These are phyloP conservation scores for Polypedilum vanderplanki DNA, from an alignment of 1,140 invertebrate species.

Conservation along the genomic window DNA sequence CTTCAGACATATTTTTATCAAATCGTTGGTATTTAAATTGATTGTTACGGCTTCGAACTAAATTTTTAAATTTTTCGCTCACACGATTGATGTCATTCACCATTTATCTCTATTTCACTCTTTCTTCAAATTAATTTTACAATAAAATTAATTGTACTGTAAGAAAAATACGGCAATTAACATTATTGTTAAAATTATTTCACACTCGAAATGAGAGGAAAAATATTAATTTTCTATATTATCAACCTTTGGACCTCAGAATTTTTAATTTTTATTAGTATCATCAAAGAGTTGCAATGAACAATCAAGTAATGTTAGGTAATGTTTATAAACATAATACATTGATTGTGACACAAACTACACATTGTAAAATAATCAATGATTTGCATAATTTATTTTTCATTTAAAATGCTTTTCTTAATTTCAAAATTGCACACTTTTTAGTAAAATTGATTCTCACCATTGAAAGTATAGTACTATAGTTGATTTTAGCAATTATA, in stretches of 20 bases:
- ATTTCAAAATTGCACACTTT: neutral
- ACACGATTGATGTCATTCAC: neutral
- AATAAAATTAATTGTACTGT: neutral
- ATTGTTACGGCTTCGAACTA: neutral
- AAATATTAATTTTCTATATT: neutral
- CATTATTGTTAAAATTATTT: neutral
- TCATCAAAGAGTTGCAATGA: neutral
- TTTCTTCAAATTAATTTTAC: neutral
- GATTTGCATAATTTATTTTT: neutral
- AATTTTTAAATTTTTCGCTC: constrained; percentile 4
- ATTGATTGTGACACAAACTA: too few species aligned
- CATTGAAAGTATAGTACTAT: too few species aligned
- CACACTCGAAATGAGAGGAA: neutral
- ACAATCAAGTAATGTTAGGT: too few species aligned
- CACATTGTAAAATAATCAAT: neutral
- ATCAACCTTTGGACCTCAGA: neutral
- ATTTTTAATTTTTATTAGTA: neutral
- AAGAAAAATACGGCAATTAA: neutral
- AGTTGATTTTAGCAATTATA: too few species aligned
- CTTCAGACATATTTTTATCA: neutral
- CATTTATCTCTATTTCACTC: neutral
- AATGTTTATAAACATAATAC: too few species aligned
- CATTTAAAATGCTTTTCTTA: neutral
- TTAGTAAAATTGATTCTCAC: too few species aligned
- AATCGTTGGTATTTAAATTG: constrained; percentile 1